Percentiles rank a stretch among this genome's conserved stretches.
Evolutionary conservation across 2,797 vertebrate genomes (phyloP).

Genomic region (Labroides dimidiatus): DNA sequence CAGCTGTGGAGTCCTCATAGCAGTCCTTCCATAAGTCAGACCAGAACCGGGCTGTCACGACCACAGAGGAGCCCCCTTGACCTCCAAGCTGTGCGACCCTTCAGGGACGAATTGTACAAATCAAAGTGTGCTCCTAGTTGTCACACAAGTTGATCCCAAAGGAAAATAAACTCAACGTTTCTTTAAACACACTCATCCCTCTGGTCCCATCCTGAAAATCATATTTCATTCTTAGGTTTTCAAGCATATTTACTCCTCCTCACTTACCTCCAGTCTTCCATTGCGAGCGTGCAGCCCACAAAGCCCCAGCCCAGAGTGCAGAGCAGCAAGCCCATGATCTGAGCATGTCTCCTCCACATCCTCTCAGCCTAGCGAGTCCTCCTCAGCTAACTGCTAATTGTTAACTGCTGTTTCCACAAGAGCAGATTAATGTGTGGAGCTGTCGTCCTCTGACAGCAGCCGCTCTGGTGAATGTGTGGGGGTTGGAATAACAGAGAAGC

Average conservation of each 20-base stretch:
- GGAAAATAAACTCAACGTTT: too few species aligned
- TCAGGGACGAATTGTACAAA: not conserved
- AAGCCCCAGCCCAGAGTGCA: slow-evolving; percentile 85
- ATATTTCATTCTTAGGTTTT: not conserved
- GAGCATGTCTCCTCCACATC: slow-evolving; percentile 81
- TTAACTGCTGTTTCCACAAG: not conserved
- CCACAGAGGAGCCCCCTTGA: slow-evolving; percentile 66
- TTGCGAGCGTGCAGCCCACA: slow-evolving; percentile 87
- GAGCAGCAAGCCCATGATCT: slow-evolving; percentile 88
- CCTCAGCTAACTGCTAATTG: not conserved
- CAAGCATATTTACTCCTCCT: not conserved
- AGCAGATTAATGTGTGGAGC: not conserved
- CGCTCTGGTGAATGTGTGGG: not conserved
- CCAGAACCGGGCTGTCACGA: slow-evolving; percentile 88
- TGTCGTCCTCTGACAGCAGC: not conserved
- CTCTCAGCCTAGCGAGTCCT: slow-evolving; percentile 14
- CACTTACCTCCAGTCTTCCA: slow-evolving; percentile 87
- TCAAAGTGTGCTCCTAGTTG: too few species aligned
- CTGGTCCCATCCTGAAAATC: too few species aligned
- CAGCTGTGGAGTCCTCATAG: slow-evolving; percentile 56
- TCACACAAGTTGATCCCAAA: too few species aligned
- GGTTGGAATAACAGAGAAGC: slow-evolving; percentile 12
- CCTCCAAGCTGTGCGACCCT: slow-evolving; percentile 47
- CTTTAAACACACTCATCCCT: too few species aligned
- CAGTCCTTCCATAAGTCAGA: slow-evolving; percentile 91